These are phyloP conservation scores for Syndactyla subalaris DNA, from an alignment of 2,797 vertebrate species.

Conservation along the genomic window DNA sequence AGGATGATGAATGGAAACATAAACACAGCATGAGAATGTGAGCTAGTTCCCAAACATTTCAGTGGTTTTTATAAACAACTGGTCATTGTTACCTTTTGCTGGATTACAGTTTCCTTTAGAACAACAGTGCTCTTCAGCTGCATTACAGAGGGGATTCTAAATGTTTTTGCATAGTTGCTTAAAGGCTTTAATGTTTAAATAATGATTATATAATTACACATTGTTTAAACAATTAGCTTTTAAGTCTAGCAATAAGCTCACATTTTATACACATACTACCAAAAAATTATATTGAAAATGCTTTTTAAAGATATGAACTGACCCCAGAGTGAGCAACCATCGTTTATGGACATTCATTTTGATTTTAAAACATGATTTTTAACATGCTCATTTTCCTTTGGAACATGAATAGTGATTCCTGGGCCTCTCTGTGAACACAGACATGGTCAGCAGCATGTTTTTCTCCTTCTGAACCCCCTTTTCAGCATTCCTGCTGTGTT, in stretches of 20 bases:
- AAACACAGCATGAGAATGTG: conserved; percentile 81
- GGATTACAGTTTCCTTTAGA: conserved; percentile 65
- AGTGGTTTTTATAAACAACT: conserved; percentile 80
- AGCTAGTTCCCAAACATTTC: conserved; percentile 82
- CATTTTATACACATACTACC: conserved; percentile 27
- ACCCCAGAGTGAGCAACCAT: neutral
- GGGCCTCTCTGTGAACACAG: neutral
- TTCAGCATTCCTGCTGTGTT: neutral
- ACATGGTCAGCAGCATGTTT: neutral
- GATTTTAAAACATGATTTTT: neutral
- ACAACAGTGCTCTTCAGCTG: conserved; percentile 66
- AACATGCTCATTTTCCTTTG: neutral
- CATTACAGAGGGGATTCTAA: conserved; percentile 71
- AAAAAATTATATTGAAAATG: conserved; percentile 31
- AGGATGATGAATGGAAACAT: conserved; percentile 82
- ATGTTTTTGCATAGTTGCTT: conserved; percentile 71
- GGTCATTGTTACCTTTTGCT: conserved; percentile 78
- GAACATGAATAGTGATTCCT: neutral
- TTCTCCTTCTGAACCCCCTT: neutral
- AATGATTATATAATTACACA: conserved; percentile 65
- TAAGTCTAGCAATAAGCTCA: conserved; percentile 45
- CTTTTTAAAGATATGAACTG: neutral
- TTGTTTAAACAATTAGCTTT: conserved; percentile 69
- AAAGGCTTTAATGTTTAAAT: conserved; percentile 74
- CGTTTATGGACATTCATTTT: conserved; percentile 19